These are phyloP conservation scores for Ataeniobius toweri DNA, from an alignment of 2,797 vertebrate species.

Conservation along the genomic window DNA sequence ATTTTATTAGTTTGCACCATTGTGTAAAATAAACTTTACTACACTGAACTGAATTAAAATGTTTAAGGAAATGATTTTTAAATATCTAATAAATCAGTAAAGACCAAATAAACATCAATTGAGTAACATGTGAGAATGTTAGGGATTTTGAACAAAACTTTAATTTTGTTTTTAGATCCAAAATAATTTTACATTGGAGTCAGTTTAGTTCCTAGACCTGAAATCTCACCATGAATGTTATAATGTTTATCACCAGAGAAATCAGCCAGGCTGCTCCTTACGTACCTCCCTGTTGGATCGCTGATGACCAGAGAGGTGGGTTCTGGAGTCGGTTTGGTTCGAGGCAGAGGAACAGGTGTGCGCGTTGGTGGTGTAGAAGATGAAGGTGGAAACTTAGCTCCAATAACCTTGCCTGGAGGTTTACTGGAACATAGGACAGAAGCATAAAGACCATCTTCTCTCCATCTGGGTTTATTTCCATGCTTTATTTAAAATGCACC, in stretches of 20 bases:
- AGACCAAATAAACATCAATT: too few species aligned
- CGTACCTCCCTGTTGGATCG: neutral
- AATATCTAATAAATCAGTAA: too few species aligned
- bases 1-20: too few species aligned
- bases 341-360: neutral
- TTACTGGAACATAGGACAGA: slow-evolving; percentile 1
- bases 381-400: neutral
- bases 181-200: too few species aligned
- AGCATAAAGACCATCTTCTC: neutral
- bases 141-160: too few species aligned
- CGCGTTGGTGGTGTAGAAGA: neutral
- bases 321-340: neutral
- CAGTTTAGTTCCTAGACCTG: neutral
- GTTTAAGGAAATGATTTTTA: too few species aligned
- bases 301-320: neutral
- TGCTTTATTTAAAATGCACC: neutral
- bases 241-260: neutral
- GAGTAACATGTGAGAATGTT: too few species aligned
- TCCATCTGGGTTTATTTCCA: neutral
- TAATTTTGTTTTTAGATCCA: too few species aligned
- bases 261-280: neutral
- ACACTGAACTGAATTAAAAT: too few species aligned
- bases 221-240: neutral
- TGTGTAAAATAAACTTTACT: too few species aligned
- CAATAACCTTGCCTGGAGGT: neutral